phyloP scores from a whole-genome alignment of 2,113 vertebrate genomes.

The Percopsis transmontana region DNA sequence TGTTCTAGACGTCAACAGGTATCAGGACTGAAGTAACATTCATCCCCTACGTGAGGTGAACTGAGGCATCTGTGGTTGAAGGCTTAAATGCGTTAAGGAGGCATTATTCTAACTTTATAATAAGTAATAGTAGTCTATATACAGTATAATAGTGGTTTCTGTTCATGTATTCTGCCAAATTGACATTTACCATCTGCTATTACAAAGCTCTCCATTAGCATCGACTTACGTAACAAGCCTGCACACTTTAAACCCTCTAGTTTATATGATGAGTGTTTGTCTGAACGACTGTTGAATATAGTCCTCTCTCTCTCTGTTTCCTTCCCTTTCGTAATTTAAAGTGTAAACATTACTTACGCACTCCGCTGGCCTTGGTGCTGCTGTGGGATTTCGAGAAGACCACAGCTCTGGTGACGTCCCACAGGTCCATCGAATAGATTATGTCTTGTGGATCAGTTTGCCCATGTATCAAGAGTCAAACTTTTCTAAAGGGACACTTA shows the following conservation, averaged over 20 bases:
- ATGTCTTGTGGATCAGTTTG: conserved; percentile 9
- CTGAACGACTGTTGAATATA: conserved; percentile 1
- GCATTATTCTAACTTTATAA: background rate
- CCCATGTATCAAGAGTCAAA: background rate
- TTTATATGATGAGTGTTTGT: conserved; percentile 33
- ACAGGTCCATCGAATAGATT: conserved; percentile 32
- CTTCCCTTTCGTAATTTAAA: background rate
- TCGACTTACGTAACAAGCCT: conserved; percentile 25
- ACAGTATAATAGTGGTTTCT: background rate
- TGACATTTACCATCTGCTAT: background rate
- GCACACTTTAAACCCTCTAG: conserved; percentile 2
- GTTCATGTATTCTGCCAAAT: background rate
- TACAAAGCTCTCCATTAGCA: background rate
- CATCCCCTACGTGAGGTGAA: background rate
- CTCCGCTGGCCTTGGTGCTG: conserved; percentile 26
- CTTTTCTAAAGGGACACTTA: no score
- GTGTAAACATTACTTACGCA: conserved; percentile 54
- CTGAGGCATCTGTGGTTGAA: background rate
- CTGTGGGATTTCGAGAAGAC: background rate
- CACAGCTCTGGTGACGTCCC: conserved; percentile 45
- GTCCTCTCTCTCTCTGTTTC: background rate
- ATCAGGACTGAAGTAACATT: no score
- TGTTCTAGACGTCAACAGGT: background rate
- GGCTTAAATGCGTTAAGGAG: background rate
- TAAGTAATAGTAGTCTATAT: no score